These are phyloP conservation scores for Eilema depressum DNA, from an alignment of 2,888 invertebrate genomes.

Conservation along the genomic window DNA sequence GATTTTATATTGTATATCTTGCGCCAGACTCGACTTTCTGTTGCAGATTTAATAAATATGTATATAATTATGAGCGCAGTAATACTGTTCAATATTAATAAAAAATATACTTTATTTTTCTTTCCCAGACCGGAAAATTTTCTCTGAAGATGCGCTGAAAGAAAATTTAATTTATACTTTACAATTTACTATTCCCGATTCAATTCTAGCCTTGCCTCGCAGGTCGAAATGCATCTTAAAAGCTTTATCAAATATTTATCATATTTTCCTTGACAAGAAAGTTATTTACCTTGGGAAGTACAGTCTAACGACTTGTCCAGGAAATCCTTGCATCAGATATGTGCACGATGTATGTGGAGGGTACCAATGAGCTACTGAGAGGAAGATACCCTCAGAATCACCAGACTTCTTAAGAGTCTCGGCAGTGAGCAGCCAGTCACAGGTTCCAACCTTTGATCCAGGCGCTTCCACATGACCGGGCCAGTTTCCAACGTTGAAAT, in stretches of 20 bases:
- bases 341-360: slow-evolving; percentile 97
- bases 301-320: slow-evolving; percentile 94
- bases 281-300: slow-evolving; percentile 93
- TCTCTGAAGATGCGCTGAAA: neutral
- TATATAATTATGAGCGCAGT: neutral
- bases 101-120: neutral
- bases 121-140: neutral
- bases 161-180: neutral
- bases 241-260: neutral
- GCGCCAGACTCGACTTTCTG: neutral
- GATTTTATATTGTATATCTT: no score
- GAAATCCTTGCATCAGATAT: slow-evolving; percentile 94
- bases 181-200: neutral
- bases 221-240: neutral
- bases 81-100: neutral
- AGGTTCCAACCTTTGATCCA: slow-evolving; percentile 94
- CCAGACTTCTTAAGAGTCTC: slow-evolving; percentile 92
- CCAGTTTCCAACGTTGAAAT: slow-evolving; percentile 98
- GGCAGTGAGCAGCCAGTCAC: slow-evolving; percentile 95
- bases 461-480: slow-evolving; percentile 97
- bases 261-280: neutral
- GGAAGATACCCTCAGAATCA: slow-evolving; percentile 95
- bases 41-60: neutral
- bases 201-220: neutral
- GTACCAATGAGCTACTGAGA: slow-evolving; percentile 97